Evolutionary conservation across 2,797 vertebrate genomes (phyloP).

Genomic region (Decapterus maruadsi): DNA sequence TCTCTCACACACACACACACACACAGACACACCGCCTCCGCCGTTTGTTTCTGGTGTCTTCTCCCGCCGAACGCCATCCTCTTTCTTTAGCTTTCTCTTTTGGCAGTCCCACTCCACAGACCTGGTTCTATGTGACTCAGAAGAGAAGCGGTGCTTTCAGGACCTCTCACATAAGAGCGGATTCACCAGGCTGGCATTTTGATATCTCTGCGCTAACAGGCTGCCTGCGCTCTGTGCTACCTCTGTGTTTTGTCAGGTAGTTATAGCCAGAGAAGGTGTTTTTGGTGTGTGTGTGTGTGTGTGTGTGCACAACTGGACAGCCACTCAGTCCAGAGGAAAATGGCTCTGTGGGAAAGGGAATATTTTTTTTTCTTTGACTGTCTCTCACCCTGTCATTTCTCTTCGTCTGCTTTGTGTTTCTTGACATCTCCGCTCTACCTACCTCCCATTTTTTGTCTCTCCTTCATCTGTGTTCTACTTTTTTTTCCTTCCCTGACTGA

Average conservation of each 20-base stretch:
- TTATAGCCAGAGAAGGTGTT: slow-evolving; percentile 42
- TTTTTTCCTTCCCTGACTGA: slow-evolving; percentile 15
- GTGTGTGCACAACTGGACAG: slow-evolving; percentile 46
- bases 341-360: slow-evolving; percentile 18
- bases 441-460: neutral
- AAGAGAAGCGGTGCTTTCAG: slow-evolving; percentile 47
- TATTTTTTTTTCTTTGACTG: slow-evolving; percentile 19
- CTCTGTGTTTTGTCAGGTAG: slow-evolving; percentile 67
- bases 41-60: slow-evolving; percentile 26
- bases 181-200: slow-evolving; percentile 43
- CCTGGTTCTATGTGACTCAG: slow-evolving; percentile 32
- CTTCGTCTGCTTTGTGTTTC: slow-evolving; percentile 21
- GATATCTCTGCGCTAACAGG: slow-evolving; percentile 48
- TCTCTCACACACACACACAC: neutral
- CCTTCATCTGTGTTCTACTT: slow-evolving; percentile 16
- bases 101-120: slow-evolving; percentile 48
- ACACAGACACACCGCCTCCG: slow-evolving; percentile 1
- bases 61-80: slow-evolving; percentile 10
- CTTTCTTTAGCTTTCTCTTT: slow-evolving; percentile 22
- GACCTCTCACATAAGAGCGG: slow-evolving; percentile 35
- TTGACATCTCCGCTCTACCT: slow-evolving; percentile 34
- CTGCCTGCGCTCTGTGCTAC: slow-evolving; percentile 20
- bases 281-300: neutral
- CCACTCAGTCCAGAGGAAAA: slow-evolving; percentile 38
- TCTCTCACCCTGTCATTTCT: slow-evolving; percentile 36